A percentile compares a stretch with the other conserved stretches of the same genome.
phyloP scores from a whole-genome alignment of 2,797 vertebrate species.

The Crenuchus spilurus region DNA sequence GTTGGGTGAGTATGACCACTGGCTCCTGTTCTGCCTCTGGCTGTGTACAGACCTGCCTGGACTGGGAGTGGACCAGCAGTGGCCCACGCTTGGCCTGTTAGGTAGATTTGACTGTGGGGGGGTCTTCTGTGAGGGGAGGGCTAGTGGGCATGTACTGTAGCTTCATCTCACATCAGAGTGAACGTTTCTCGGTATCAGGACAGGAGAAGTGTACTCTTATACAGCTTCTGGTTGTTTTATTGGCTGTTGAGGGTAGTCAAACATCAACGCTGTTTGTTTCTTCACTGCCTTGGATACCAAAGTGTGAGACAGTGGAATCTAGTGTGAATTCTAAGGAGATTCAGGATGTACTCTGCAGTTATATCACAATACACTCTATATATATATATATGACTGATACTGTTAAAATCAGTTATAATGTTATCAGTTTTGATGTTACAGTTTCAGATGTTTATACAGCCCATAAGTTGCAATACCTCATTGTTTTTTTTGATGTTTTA shows the following conservation, averaged over 20 bases:
- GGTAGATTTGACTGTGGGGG: slow-evolving; percentile 1
- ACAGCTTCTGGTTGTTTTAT: slow-evolving; percentile 5
- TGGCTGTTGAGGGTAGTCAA: neutral
- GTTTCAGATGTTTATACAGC: no score
- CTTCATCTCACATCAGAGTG: neutral
- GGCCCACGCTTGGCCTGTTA: slow-evolving; percentile 13
- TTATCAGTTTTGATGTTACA: no score
- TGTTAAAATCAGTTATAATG: no score
- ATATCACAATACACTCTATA: no score
- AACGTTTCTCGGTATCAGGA: neutral
- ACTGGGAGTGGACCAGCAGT: slow-evolving; percentile 27
- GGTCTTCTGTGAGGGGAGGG: slow-evolving; percentile 17
- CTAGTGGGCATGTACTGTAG: neutral
- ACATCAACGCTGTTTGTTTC: neutral
- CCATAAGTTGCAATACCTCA: no score
- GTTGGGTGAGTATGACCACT: slow-evolving; percentile 77
- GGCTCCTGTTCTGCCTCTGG: slow-evolving; percentile 51
- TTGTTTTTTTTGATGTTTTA: no score
- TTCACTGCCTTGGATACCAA: neutral
- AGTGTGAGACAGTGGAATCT: neutral
- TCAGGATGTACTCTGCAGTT: neutral
- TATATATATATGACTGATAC: no score
- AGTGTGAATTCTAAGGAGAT: neutral
- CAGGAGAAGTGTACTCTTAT: slow-evolving; percentile 9
- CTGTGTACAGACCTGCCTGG: slow-evolving; percentile 35